phyloP scores from a whole-genome alignment of 2,113 vertebrate genomes.

The Catharus bicknelli region DNA sequence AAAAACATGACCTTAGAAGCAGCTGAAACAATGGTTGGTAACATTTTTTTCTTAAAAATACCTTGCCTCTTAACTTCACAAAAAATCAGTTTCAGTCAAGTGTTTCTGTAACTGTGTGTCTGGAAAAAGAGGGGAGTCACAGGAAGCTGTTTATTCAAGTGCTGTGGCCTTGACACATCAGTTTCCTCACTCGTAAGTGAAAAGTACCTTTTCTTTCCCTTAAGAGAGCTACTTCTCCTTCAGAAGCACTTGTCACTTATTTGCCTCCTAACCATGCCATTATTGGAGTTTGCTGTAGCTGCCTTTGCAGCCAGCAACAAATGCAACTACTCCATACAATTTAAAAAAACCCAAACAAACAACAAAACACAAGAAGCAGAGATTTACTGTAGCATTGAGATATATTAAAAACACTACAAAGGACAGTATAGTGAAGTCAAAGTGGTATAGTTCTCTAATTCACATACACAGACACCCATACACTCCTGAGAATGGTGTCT shows the following conservation, averaged over 20 bases:
- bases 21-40: not conserved
- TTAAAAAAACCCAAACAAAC: not conserved
- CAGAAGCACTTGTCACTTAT: not conserved
- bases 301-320: accelerated
- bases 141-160: not conserved
- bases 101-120: not conserved
- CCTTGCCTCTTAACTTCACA: not conserved
- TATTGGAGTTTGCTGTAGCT: not conserved
- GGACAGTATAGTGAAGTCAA: not conserved
- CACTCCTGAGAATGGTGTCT: accelerated
- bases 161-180: not conserved
- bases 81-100: not conserved
- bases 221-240: not conserved
- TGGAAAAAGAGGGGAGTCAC: not conserved
- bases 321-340: not conserved
- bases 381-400: not conserved
- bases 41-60: not conserved
- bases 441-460: not conserved
- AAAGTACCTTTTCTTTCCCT: not conserved
- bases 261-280: not conserved
- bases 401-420: not conserved
- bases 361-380: not conserved
- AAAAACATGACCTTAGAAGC: not conserved
- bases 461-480: not conserved
- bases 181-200: not conserved